Evolutionary conservation across 2,113 vertebrate species (phyloP), one percentile per base, ranked within the genome.

Genomic region (Xerus inauris): DNA sequence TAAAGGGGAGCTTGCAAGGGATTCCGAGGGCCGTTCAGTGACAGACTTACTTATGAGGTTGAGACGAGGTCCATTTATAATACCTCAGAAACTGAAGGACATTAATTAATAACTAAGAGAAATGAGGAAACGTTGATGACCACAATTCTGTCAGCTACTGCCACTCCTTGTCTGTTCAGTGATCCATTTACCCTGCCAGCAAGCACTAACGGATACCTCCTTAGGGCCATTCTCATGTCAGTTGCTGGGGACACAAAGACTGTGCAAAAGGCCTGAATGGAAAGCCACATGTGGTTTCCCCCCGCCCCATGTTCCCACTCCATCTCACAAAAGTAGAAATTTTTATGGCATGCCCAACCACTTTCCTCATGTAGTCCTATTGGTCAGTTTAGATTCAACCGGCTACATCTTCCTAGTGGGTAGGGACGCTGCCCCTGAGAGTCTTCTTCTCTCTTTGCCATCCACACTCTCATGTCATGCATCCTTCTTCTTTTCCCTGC

Each of bases 31-130:
- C 32, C 7, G 77, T 69, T 62, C 59, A 51, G 47, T 24, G 65
- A 72, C 65, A 69, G 32, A 59, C 2, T 38, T 40, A 5, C 5
- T 62, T 62, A 62, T 62, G 11, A 77, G 62, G 51, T 19, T 26
- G 76, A 95, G 87, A 81, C 24, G n/a, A 77, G 20, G 26, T 65
- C 38, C 51, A 81, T 87, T 80, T n/a, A 57, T 77, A 91, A 72
- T 24, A 57, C 5, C 12, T n/a, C 81, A 22, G 30, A 76, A 51
- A 81, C 42, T 67, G 5, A 35, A 75, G 40, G 40, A 93, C 51
- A 57, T 82, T 51, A 65, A 59, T 87, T 47, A 94, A 38, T 45
- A 57, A 73, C 67, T 42, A 19, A 76, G 54, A 88, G 82, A 59
- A 89, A 76, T 0, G 19, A 54, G 22, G 20, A 75, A 67, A 84